Conservation (phyloP, 2,888 invertebrate species). For the Hypselothyrea guttata region DNA sequence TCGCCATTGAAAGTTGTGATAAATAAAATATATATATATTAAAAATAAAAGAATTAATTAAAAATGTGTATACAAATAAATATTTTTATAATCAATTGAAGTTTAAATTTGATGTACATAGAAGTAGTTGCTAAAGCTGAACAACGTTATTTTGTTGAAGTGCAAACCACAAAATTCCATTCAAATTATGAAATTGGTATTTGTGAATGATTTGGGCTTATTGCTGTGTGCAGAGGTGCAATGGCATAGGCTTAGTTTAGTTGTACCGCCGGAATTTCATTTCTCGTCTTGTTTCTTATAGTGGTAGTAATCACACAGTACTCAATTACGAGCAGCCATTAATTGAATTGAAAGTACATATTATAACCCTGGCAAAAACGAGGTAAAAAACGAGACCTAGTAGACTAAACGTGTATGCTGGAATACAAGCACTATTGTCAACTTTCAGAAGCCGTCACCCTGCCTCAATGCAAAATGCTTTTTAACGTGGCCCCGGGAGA, state of each 20-base stretch:
- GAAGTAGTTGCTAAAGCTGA: no score
- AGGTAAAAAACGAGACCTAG: conserved; percentile 1
- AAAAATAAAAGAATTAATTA: no score
- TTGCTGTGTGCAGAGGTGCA: conserved; percentile 1
- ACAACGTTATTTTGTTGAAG: no score
- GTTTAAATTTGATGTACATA: no score
- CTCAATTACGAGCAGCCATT: conserved; percentile 54
- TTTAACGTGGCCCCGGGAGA: conserved; percentile 30
- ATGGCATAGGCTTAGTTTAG: conserved; percentile 1
- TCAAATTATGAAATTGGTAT: no score
- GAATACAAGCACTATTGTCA: conserved; percentile 40
- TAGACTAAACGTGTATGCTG: conserved; percentile 33
- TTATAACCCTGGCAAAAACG: conserved; percentile 9
- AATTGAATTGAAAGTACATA: conserved; percentile 54
- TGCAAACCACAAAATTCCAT: no score
- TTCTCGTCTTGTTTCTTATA: conserved; percentile 14
- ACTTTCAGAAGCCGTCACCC: conserved; percentile 11
- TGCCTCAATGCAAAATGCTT: conserved; percentile 28
- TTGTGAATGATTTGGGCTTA: no score
- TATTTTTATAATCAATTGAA: no score
- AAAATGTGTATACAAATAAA: no score
- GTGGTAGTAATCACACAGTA: conserved; percentile 48
- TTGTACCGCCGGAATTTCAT: no score
- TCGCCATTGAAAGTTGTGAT: no score
- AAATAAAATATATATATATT: no score